Percentiles rank a stretch among this genome's conserved stretches.
Evolutionary conservation across 2,113 vertebrate genomes (phyloP).

Genomic region (Gasterosteus nipponicus): DNA sequence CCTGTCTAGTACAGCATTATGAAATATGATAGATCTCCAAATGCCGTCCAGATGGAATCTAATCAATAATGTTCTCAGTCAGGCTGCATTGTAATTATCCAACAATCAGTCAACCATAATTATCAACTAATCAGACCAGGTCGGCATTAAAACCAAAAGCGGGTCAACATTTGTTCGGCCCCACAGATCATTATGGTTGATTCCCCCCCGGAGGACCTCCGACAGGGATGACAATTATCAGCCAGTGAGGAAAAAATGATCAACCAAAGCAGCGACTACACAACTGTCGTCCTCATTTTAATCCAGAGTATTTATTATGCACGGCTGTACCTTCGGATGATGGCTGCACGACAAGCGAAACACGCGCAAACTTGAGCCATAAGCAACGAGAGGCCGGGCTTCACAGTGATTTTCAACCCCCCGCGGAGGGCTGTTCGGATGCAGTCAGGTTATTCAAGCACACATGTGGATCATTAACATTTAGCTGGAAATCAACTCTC

Average conservation of each 20-base stretch:
- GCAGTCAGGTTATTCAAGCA: neutral
- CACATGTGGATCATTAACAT: neutral
- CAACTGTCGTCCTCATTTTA: slow-evolving; percentile 12
- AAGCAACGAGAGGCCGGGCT: neutral
- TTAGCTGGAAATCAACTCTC: neutral
- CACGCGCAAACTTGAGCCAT: neutral
- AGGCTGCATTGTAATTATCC: slow-evolving; percentile 62
- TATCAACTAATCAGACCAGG: slow-evolving; percentile 60
- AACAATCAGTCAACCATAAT: slow-evolving; percentile 66
- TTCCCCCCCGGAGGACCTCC: slow-evolving; percentile 20
- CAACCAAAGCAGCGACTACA: neutral
- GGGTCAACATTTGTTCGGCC: slow-evolving; percentile 46
- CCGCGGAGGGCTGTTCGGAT: neutral
- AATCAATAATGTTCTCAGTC: slow-evolving; percentile 71
- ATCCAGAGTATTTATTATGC: neutral
- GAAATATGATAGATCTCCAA: slow-evolving; percentile 8
- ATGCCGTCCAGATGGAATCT: slow-evolving; percentile 24
- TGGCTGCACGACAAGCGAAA: neutral
- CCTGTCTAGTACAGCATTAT: neutral
- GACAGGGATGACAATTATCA: neutral
- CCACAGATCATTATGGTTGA: slow-evolving; percentile 2
- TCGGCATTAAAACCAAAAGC: slow-evolving; percentile 45
- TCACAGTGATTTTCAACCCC: neutral
- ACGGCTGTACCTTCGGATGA: neutral
- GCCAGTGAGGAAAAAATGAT: slow-evolving; percentile 17